A percentile compares a stretch with the other conserved stretches of the same genome.
These are phyloP conservation scores for Pagetopsis macropterus DNA, from an alignment of 2,797 vertebrate species.

Conservation along the genomic window DNA sequence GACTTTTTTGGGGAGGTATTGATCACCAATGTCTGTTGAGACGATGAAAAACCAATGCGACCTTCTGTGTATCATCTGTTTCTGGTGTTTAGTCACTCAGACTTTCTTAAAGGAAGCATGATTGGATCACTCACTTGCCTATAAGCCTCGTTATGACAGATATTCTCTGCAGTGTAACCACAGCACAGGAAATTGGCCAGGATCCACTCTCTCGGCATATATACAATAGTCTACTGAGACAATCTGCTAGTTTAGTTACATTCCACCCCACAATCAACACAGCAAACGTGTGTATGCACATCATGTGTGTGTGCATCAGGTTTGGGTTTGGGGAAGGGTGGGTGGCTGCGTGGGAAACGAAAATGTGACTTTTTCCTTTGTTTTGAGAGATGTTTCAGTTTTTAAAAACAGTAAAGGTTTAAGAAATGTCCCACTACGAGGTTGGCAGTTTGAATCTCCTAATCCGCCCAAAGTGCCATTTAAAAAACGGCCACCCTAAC, in stretches of 20 bases:
- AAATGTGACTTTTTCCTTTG: conserved; percentile 29
- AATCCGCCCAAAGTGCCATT: neutral
- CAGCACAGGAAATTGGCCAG: conserved; percentile 52
- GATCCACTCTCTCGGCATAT: conserved; percentile 35
- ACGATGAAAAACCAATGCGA: conserved; percentile 23
- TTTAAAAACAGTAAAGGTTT: neutral
- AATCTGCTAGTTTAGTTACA: conserved; percentile 42
- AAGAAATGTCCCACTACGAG: neutral
- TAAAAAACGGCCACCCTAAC: neutral
- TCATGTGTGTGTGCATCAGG: conserved; percentile 10
- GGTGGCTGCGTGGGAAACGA: conserved; percentile 32
- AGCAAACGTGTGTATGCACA: conserved; percentile 16
- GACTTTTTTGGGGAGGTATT: conserved; percentile 27
- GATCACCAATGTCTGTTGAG: conserved; percentile 33
- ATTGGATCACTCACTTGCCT: conserved; percentile 13
- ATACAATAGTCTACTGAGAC: conserved; percentile 42
- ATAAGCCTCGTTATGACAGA: conserved; percentile 20
- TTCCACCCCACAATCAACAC: conserved; percentile 14
- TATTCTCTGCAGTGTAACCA: conserved; percentile 51
- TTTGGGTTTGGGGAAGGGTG: conserved; percentile 15
- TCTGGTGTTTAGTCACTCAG: conserved; percentile 10
- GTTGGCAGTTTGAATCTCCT: neutral
- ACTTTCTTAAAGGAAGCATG: neutral
- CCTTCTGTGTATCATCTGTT: conserved; percentile 11
- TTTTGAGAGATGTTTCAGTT: conserved; percentile 39